Conservation (phyloP, 1,140 invertebrate genomes). For the Aphis craccivora region DNA sequence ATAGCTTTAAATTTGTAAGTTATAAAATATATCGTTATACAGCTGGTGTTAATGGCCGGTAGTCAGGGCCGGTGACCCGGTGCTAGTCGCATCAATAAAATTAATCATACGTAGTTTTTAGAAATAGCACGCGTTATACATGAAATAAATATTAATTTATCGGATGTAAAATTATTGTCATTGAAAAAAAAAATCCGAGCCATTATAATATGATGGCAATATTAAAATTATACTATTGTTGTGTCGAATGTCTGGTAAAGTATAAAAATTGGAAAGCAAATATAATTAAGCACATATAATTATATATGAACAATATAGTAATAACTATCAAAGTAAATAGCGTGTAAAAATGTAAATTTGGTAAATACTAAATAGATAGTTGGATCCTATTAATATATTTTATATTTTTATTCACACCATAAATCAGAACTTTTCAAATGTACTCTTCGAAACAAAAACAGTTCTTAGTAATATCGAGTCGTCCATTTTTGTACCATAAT, state of each 20-base stretch:
- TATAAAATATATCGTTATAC: neutral
- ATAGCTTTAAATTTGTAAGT: neutral
- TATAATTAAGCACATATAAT: neutral
- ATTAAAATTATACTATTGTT: no score
- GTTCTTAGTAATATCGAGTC: neutral
- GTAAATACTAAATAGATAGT: neutral
- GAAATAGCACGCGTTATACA: neutral
- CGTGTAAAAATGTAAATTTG: neutral
- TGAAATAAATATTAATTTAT: constrained; percentile 37
- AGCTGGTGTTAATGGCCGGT: constrained; percentile 41
- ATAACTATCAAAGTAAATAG: neutral
- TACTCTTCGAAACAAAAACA: neutral
- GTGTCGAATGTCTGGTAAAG: neutral
- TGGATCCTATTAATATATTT: neutral
- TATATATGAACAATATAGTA: neutral
- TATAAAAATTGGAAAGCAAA: neutral
- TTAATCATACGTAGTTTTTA: neutral
- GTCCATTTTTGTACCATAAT: neutral
- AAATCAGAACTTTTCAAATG: neutral
- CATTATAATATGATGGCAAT: no score
- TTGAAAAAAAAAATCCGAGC: neutral
- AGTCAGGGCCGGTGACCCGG: constrained; percentile 38
- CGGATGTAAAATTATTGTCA: neutral
- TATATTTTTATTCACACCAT: neutral
- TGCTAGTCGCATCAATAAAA: neutral